Conservation (phyloP, 2,888 invertebrate genomes). For the Orthosia incerta region DNA sequence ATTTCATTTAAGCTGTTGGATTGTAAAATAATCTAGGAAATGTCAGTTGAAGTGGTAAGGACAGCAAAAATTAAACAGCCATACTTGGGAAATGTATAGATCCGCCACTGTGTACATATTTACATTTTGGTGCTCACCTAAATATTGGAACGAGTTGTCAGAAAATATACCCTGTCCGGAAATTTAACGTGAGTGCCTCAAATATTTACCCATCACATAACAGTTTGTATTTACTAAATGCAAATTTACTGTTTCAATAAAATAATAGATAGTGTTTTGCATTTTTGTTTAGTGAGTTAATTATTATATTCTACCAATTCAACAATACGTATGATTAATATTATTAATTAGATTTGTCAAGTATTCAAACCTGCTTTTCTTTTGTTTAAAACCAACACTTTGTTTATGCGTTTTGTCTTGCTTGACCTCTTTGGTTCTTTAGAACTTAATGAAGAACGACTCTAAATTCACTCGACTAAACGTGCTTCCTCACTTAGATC, state of each 20-base stretch:
- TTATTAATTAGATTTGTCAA: background rate
- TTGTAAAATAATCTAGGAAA: too few species aligned
- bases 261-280: slow-evolving; percentile 19
- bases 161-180: slow-evolving; percentile 67
- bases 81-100: too few species aligned
- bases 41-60: too few species aligned
- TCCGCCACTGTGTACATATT: slow-evolving; percentile 48
- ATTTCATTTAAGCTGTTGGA: too few species aligned
- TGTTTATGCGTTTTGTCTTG: slow-evolving; percentile 31
- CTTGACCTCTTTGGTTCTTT: slow-evolving; percentile 36
- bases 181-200: slow-evolving; percentile 70
- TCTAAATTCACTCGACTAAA: too few species aligned
- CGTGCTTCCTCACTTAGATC: too few species aligned
- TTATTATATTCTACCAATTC: slow-evolving; percentile 1
- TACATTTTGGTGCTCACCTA: slow-evolving; percentile 62
- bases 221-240: slow-evolving; percentile 55
- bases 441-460: background rate
- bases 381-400: slow-evolving; percentile 49
- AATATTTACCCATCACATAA: slow-evolving; percentile 67
- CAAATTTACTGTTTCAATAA: slow-evolving; percentile 38
- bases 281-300: background rate
- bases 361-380: slow-evolving; percentile 48
- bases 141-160: slow-evolving; percentile 70
- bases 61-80: too few species aligned
- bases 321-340: too few species aligned